These are phyloP conservation scores for Cyrtonyx montezumae DNA, from an alignment of 2,113 vertebrate genomes.

Conservation along the genomic window DNA sequence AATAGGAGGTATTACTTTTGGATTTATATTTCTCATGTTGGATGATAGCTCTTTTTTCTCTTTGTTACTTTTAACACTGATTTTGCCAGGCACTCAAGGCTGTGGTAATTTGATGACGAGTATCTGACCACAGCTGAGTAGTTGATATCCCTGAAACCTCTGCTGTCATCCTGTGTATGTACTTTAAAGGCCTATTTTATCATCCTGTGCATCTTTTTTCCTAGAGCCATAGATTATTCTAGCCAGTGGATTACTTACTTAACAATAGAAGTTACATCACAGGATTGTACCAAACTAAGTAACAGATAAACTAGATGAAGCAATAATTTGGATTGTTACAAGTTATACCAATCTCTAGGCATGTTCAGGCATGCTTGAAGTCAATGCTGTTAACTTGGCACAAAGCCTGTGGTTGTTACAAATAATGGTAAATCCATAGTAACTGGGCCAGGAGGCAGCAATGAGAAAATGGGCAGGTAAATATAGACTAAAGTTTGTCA, in stretches of 20 bases:
- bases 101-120: not conserved
- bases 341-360: not conserved
- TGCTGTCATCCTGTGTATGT: not conserved
- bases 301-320: not conserved
- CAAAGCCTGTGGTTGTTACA: not conserved
- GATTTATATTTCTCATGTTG: not conserved
- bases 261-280: not conserved
- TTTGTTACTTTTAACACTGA: not conserved
- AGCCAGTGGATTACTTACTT: not conserved
- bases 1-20: too few species aligned
- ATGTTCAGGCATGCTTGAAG: not conserved
- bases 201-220: not conserved
- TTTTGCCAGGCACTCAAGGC: not conserved
- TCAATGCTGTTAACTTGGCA: not conserved
- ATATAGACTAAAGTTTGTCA: not conserved
- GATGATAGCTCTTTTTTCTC: not conserved
- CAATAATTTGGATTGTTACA: not conserved
- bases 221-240: not conserved
- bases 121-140: not conserved
- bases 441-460: fast-evolving
- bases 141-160: not conserved
- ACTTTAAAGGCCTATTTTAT: not conserved
- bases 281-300: not conserved
- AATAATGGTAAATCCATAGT: not conserved
- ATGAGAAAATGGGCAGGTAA: not conserved